Evolutionary conservation across 1,140 invertebrate genomes (phyloP), one percentile per base, ranked within the genome.

Genomic region (Yoshiicerus persimilis): DNA sequence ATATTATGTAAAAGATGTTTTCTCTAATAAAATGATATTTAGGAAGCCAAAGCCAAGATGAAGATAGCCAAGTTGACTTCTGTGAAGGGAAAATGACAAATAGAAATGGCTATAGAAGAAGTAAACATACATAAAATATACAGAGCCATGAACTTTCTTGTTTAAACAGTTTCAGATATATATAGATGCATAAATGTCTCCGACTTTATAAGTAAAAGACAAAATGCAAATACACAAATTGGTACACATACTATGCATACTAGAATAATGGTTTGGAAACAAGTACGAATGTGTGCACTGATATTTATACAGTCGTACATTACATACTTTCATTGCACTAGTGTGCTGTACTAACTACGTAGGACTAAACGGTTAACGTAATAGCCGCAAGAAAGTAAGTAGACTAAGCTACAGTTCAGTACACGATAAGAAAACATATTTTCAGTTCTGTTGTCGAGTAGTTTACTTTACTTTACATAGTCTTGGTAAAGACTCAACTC

Each of bases 131-230:
- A 80, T 80, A 80, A 80, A 38, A 38, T 80, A 80, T 23, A 66
- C 10, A n/a, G 25, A 66, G 25, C 75, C 30, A 80, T 38, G 75
- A 80, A 80, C 75, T 80, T 80, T 80, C 5, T n/a, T 20, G 30
- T 80, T 36, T 32, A 23, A 38, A 36, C 75, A 80, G 30, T 80
- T 77, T 36, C 23, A 80, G 75, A 34, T 34, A 80, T n/a, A n/a
- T 23, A n/a, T 77, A 34, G 70, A 16, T 36, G 70, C 70, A 77
- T 80, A 80, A 80, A 80, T 80, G 75, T 80, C 75, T 80, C 75
- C 11, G 11, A 32, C 8, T 36, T 9, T 34, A 16, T 32, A 34
- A 32, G 75, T 10, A n/a, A 38, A 80, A 80, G 75, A 80, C 30
- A 80, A 80, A 80, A 80, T 80, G n/a, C 1, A 23, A 77, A n/a